Conservation (phyloP, 2,113 vertebrate genomes). For the Danio rerio region DNA sequence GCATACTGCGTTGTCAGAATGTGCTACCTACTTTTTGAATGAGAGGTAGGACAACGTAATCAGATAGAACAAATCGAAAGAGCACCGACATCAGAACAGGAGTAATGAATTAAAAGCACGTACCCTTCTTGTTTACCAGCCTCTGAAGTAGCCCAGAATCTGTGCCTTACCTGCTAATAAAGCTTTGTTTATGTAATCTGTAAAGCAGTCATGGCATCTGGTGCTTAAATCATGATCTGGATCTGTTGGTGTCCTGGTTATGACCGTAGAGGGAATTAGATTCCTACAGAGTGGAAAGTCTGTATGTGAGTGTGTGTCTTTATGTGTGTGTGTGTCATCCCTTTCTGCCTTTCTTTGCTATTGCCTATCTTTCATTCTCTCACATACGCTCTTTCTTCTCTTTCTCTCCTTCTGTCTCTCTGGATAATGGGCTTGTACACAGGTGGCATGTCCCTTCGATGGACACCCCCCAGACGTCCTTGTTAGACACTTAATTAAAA, state of each 20-base stretch:
- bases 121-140: conserved; percentile 70
- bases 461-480: conserved; percentile 53
- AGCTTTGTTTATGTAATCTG: conserved; percentile 52
- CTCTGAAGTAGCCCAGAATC: conserved; percentile 57
- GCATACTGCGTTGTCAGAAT: too few species aligned
- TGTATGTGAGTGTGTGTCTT: neutral
- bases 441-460: conserved; percentile 51
- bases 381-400: conserved; percentile 10
- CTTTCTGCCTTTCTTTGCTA: neutral
- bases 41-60: too few species aligned
- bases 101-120: conserved; percentile 68
- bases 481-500: conserved; percentile 71
- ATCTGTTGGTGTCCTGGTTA: neutral
- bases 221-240: conserved; percentile 30
- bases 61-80: too few species aligned
- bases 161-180: conserved; percentile 61
- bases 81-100: neutral
- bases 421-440: conserved; percentile 57
- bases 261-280: conserved; percentile 25
- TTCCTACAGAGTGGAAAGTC: conserved; percentile 13
- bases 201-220: conserved; percentile 13
- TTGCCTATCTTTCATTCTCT: conserved; percentile 12
- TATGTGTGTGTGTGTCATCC: neutral
- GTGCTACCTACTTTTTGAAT: too few species aligned
- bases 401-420: conserved; percentile 32